Evolutionary conservation across 2,113 vertebrate species (phyloP), one percentile per base, ranked within the genome.

Genomic region (Struthidea cinerea): DNA sequence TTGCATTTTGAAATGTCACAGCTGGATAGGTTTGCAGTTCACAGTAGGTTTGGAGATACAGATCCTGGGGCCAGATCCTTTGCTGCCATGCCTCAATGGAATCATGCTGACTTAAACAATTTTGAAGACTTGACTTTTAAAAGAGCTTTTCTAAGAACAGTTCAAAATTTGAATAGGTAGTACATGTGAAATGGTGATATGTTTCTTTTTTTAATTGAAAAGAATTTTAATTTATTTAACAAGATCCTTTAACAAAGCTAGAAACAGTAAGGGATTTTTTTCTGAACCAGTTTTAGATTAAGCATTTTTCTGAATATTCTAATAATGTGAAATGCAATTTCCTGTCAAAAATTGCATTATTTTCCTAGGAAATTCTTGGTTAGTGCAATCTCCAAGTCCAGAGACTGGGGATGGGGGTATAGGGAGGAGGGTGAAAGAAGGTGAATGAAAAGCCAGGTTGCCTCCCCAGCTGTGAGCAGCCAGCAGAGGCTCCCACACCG

Each of bases 401-500:
- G 65, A 81, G 18, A 13, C 33, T 53, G 59, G 21, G 52, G 14
- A 16, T 44, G 33, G 11, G 49, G 5, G 12, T 33, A 6, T 2
- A 70, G 46, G 35, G 42, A 78, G 26, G 13, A 7, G 39, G 33
- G 23, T 75, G 30, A 59, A 70, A 57, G 89, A n/a, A 37, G 39
- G 23, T 50, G 39, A 42, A 26, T 59, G 84, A 37, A 41, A 50
- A 87, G 74, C 49, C 6, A 0, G 11, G 1, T 67, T 49, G 20
- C 26, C 39, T 55, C 6, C 19, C 50, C 41, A 65, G 71, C 55
- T 61, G 50, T n/a, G 80, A 49, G 79, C 1, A 2, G 49, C 49
- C 7, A 3, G 16, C 9, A 2, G 63, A 86, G 44, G 37, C n/a
- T 80, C 44, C 46, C 16, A 23, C 1, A 1, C 6, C 0, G 1